Evolutionary conservation across 2,113 vertebrate species (phyloP).

Genomic region (Otolemur garnettii): DNA sequence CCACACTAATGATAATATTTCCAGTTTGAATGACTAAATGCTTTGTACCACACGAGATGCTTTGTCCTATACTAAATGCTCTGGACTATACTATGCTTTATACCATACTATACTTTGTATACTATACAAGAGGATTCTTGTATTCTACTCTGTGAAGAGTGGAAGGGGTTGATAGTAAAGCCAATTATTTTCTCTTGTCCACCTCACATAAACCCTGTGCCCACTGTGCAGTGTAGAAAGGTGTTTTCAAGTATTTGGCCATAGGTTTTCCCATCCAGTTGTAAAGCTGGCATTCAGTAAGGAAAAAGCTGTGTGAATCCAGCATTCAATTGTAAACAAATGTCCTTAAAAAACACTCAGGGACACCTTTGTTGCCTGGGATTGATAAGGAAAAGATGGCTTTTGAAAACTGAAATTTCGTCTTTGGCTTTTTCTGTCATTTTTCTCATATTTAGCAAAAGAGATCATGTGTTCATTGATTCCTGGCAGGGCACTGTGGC

Average conservation of each 20-base stretch:
- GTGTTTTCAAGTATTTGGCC: slow-evolving; percentile 59
- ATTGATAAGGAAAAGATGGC: neutral
- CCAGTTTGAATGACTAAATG: neutral
- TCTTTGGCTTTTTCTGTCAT: slow-evolving; percentile 53
- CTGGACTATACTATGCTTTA: no score
- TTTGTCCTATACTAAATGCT: no score
- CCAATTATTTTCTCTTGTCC: neutral
- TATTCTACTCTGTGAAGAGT: neutral
- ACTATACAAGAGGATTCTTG: no score
- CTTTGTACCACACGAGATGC: neutral
- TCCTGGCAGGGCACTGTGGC: slow-evolving; percentile 73
- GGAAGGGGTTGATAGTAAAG: neutral
- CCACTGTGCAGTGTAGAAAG: neutral
- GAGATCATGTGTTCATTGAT: slow-evolving; percentile 20
- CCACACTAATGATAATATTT: neutral
- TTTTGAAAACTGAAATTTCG: slow-evolving; percentile 49
- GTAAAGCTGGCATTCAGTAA: neutral
- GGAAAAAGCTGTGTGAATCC: slow-evolving; percentile 14
- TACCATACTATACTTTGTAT: no score
- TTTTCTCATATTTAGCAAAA: slow-evolving; percentile 40
- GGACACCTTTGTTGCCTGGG: slow-evolving; percentile 1
- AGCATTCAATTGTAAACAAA: neutral
- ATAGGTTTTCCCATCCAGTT: slow-evolving; percentile 29
- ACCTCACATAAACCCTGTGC: neutral
- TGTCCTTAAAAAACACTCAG: slow-evolving; percentile 13